phyloP scores from a whole-genome alignment of 2,888 invertebrate species.

The Leptopterna dolabrata region DNA sequence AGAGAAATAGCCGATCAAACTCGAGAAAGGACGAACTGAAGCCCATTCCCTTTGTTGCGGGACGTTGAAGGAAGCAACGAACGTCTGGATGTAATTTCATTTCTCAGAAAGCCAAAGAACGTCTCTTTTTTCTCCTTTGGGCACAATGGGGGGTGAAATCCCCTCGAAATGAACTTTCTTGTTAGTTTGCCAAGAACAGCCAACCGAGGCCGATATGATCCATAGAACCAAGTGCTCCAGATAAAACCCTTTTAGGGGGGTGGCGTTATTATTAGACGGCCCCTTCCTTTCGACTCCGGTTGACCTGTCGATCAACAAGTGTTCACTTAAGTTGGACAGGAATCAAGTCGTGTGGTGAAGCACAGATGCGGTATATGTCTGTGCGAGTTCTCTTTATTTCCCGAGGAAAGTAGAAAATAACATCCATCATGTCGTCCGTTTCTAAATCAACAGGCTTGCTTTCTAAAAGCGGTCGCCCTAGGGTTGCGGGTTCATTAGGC shows the following conservation, averaged over 20 bases:
- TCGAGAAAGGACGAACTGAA: background rate
- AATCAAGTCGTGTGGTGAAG: background rate
- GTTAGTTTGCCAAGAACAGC: conserved; percentile 31
- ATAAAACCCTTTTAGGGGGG: background rate
- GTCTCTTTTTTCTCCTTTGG: background rate
- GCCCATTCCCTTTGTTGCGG: background rate
- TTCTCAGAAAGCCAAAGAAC: conserved; percentile 11
- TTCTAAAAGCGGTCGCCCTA: background rate
- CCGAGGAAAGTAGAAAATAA: conserved; percentile 14
- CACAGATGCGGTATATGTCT: background rate
- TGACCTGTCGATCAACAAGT: conserved; percentile 39
- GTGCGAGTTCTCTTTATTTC: conserved; percentile 11
- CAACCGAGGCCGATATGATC: background rate
- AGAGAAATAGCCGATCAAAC: too few species aligned
- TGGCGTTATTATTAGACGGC: conserved; percentile 21
- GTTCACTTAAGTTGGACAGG: conserved; percentile 41
- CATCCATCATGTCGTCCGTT: background rate
- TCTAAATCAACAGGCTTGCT: background rate
- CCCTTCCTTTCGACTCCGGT: background rate
- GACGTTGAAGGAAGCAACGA: background rate
- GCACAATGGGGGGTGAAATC: background rate
- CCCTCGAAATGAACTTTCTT: conserved; percentile 13
- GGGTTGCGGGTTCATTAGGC: background rate
- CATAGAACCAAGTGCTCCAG: background rate
- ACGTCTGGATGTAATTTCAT: background rate